phyloP scores from a whole-genome alignment of 2,888 invertebrate species.

The Dromius quadrimaculatus region DNA sequence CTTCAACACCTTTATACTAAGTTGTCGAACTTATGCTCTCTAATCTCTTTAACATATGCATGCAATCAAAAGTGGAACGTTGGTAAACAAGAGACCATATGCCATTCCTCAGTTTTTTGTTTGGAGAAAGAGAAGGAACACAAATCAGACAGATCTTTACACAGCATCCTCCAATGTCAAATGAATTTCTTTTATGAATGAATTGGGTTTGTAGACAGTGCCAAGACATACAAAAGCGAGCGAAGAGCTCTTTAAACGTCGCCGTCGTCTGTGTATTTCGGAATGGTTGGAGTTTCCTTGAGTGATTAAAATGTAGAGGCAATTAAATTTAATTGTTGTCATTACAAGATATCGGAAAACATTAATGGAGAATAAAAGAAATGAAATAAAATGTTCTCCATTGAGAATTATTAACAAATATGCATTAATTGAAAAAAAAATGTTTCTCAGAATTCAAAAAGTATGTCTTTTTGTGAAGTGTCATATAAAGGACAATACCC shows the following conservation, averaged over 20 bases:
- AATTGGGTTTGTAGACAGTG: slow-evolving; percentile 23
- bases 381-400: no score
- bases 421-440: no score
- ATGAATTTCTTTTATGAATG: slow-evolving; percentile 32
- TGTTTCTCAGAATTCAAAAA: no score
- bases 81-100: slow-evolving; percentile 30
- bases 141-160: slow-evolving; percentile 22
- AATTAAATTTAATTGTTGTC: slow-evolving; percentile 12
- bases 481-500: not conserved
- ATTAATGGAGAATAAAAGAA: no score
- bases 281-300: slow-evolving; percentile 3
- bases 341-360: no score
- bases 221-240: slow-evolving; percentile 12
- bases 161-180: slow-evolving; percentile 12
- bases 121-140: slow-evolving; percentile 14
- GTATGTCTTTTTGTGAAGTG: no score
- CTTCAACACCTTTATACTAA: no score
- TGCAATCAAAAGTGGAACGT: slow-evolving; percentile 20
- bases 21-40: no score
- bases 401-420: no score
- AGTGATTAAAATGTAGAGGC: slow-evolving; percentile 7
- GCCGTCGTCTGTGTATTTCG: not conserved
- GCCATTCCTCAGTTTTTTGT: slow-evolving; percentile 13
- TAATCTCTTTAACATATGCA: slow-evolving; percentile 17
- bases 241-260: slow-evolving; percentile 1